A percentile compares a stretch with the other conserved stretches of the same genome.
Conservation (phyloP, 1,140 invertebrate genomes). For the Calephelis nemesis region DNA sequence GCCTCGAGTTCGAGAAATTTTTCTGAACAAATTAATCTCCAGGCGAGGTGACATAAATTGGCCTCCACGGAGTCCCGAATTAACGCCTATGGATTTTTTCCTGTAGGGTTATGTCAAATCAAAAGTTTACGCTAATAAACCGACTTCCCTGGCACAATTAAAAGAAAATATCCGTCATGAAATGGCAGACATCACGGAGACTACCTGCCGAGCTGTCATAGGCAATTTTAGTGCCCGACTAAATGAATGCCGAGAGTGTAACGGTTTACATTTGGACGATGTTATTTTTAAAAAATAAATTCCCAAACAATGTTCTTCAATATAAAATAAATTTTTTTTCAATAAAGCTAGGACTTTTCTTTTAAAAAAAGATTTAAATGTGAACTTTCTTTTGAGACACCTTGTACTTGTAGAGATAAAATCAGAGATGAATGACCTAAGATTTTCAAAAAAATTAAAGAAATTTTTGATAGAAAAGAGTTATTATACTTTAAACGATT, state of each 20-base stretch:
- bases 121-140: background rate
- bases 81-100: background rate
- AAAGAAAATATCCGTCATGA: background rate
- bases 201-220: background rate
- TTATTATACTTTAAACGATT: too few relatives aligned
- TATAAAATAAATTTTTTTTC: too few relatives aligned
- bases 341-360: too few relatives aligned
- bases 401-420: too few relatives aligned
- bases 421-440: too few relatives aligned
- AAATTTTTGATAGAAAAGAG: too few relatives aligned
- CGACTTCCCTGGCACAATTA: background rate
- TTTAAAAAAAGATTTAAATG: too few relatives aligned
- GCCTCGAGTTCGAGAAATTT: background rate
- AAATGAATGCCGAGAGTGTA: background rate
- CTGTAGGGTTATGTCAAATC: constrained; percentile 8
- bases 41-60: background rate
- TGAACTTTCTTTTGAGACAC: too few relatives aligned
- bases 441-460: too few relatives aligned
- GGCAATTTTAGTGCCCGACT: background rate
- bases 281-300: constrained; percentile 24
- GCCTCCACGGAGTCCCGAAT: background rate
- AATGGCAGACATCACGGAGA: background rate
- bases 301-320: constrained; percentile 19
- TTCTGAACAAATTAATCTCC: background rate
- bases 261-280: background rate